These are phyloP conservation scores for Enchytraeus crypticus DNA, from an alignment of 2,888 invertebrate species.

Conservation along the genomic window DNA sequence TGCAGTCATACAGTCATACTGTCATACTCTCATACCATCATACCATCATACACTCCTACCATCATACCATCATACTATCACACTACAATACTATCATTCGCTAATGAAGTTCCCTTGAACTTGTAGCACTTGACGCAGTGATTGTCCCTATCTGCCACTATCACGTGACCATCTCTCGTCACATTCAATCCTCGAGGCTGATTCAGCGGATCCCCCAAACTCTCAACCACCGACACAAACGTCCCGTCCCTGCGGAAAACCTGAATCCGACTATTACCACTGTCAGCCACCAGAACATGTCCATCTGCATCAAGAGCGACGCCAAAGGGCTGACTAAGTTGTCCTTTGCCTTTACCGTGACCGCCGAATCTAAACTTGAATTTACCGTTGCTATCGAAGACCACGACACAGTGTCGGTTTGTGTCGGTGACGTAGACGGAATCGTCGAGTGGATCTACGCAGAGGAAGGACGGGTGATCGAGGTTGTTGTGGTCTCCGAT, in stretches of 20 bases:
- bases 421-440: slow-evolving; percentile 27
- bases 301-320: slow-evolving; percentile 22
- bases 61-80: too few relatives aligned
- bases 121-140: slow-evolving; percentile 29
- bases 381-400: slow-evolving; percentile 20
- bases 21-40: too few relatives aligned
- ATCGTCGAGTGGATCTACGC: slow-evolving; percentile 20
- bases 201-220: slow-evolving; percentile 19
- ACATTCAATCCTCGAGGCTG: slow-evolving; percentile 26
- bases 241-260: slow-evolving; percentile 22
- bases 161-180: slow-evolving; percentile 21
- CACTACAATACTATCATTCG: too few relatives aligned
- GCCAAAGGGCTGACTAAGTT: slow-evolving; percentile 26
- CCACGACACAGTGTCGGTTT: slow-evolving; percentile 23
- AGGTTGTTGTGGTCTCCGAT: slow-evolving; percentile 22
- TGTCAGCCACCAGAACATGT: slow-evolving; percentile 25
- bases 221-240: slow-evolving; percentile 27
- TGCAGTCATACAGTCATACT: too few relatives aligned
- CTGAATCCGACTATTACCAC: slow-evolving; percentile 25
- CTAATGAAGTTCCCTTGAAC: too few relatives aligned
- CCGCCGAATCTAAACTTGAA: slow-evolving; percentile 21
- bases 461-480: slow-evolving; percentile 28
- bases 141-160: slow-evolving; percentile 27
- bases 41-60: too few relatives aligned
- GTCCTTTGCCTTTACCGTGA: slow-evolving; percentile 22